A percentile compares a stretch with the other conserved stretches of the same genome.
These are phyloP conservation scores for Parnassius mnemosyne DNA, from an alignment of 2,888 invertebrate species.

Conservation along the genomic window DNA sequence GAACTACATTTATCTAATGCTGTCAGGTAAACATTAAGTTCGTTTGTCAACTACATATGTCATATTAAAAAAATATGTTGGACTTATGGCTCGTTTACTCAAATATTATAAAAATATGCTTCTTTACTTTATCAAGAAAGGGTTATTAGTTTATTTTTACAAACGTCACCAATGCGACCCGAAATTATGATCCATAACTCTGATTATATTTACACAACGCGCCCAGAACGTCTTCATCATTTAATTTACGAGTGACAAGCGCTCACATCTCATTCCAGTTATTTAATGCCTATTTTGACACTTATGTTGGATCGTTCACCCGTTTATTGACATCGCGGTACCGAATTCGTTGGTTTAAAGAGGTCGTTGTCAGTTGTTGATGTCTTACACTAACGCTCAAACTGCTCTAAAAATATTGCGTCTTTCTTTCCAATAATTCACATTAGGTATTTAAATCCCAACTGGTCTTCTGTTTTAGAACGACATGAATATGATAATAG, in stretches of 20 bases:
- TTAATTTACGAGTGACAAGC: slow-evolving; percentile 75
- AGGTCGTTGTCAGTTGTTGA: slow-evolving; percentile 26
- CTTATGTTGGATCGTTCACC: slow-evolving; percentile 60
- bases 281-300: slow-evolving; percentile 76
- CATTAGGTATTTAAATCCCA: no score
- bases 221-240: slow-evolving; percentile 53
- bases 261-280: slow-evolving; percentile 69
- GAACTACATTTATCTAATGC: no score
- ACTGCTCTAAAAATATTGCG: no score
- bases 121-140: not conserved
- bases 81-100: no score
- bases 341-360: slow-evolving; percentile 54
- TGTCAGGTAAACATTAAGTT: no score
- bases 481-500: no score
- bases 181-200: slow-evolving; percentile 72
- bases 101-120: no score
- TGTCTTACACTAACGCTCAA: slow-evolving; percentile 24
- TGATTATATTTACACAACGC: slow-evolving; percentile 72
- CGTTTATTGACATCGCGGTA: slow-evolving; percentile 61
- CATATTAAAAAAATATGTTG: no score
- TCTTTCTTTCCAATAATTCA: no score
- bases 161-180: slow-evolving; percentile 51
- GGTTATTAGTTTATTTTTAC: not conserved
- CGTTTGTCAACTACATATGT: no score
- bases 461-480: no score